phyloP scores from a whole-genome alignment of 2,888 invertebrate species.

The Automeris io region DNA sequence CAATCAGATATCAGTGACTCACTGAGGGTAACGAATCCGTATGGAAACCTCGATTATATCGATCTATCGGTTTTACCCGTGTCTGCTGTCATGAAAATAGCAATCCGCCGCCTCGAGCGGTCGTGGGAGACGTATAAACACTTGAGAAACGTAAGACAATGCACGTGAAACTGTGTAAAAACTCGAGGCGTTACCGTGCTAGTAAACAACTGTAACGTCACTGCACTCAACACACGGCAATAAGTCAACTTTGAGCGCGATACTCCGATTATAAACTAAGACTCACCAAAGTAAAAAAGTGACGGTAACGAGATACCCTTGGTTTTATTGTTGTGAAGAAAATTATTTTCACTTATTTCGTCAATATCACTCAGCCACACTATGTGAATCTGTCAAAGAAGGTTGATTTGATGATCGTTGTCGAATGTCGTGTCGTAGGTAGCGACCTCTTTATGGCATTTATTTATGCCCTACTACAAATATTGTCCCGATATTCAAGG shows the following conservation, averaged over 20 bases:
- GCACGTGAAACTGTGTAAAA: constrained; percentile 71
- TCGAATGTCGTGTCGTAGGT: constrained; percentile 20
- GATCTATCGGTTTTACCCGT: constrained; percentile 28
- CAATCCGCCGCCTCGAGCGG: constrained; percentile 11
- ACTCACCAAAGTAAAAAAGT: constrained; percentile 38
- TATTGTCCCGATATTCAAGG: background rate
- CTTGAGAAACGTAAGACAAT: constrained; percentile 69
- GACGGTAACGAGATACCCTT: constrained; percentile 19
- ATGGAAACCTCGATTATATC: constrained; percentile 11
- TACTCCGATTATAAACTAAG: constrained; percentile 16
- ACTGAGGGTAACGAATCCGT: constrained; percentile 22
- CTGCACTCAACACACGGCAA: constrained; percentile 33
- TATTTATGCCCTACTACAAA: constrained; percentile 4
- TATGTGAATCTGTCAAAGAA: constrained; percentile 20
- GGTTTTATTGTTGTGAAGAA: constrained; percentile 24
- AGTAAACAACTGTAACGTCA: constrained; percentile 75
- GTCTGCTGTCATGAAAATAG: constrained; percentile 19
- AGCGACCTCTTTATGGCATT: constrained; percentile 26
- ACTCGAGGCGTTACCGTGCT: constrained; percentile 75
- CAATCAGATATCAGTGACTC: constrained; percentile 39
- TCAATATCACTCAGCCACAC: constrained; percentile 31
- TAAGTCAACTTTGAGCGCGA: constrained; percentile 29
- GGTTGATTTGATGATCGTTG: constrained; percentile 21
- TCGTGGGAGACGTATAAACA: constrained; percentile 38
- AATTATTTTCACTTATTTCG: constrained; percentile 44